phyloP scores from a whole-genome alignment of 2,113 vertebrate genomes.

The Telmatochromis sp. region DNA sequence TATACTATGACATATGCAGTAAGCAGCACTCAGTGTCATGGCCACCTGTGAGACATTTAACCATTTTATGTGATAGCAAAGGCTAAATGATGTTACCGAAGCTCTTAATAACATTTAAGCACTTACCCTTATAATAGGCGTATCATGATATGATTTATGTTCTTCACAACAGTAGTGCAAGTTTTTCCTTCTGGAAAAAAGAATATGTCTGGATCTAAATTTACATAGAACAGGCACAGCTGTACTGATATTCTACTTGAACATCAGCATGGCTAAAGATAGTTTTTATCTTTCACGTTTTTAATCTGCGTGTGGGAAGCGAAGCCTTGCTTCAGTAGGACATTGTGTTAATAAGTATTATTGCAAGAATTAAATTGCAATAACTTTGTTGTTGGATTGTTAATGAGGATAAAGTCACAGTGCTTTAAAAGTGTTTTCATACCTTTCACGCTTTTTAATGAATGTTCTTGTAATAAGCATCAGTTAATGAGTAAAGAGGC shows the following conservation, averaged over 20 bases:
- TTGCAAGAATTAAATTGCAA: background rate
- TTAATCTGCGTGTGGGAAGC: background rate
- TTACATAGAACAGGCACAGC: background rate
- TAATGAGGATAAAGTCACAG: background rate
- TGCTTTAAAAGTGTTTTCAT: background rate
- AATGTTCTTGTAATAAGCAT: background rate
- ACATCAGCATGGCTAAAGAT: background rate
- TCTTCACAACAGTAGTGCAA: background rate
- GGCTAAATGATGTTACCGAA: background rate
- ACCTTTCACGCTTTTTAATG: background rate
- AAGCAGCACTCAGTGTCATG: background rate
- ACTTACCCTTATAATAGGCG: background rate
- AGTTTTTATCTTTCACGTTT: background rate
- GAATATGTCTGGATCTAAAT: background rate
- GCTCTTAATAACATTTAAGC: background rate
- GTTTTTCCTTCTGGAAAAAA: background rate
- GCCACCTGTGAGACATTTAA: background rate
- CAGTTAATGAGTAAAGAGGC: background rate
- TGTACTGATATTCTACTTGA: background rate
- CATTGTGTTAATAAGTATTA: background rate
- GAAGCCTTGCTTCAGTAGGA: background rate
- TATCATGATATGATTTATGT: background rate
- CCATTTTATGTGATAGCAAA: background rate
- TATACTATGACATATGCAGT: background rate
- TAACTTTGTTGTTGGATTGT: background rate